Percentiles rank a stretch among this genome's conserved stretches.
Evolutionary conservation across 2,888 invertebrate species (phyloP).

Genomic region (Drosophila yooni): DNA sequence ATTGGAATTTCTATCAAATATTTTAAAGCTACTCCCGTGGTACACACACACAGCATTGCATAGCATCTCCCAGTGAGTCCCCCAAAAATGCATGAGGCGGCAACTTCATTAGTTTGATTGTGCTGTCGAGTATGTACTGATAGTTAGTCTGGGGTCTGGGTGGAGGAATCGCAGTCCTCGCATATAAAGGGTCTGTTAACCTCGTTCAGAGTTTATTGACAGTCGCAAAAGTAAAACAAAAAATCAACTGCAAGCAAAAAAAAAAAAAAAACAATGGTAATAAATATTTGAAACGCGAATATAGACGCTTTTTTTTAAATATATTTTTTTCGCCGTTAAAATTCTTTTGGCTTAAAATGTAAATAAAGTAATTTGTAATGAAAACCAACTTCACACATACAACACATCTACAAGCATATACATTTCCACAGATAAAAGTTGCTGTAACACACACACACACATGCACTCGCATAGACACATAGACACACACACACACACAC

Average conservation of each 20-base stretch:
- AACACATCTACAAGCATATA: slow-evolving; percentile 6
- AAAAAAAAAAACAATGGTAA: background rate
- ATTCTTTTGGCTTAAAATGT: slow-evolving; percentile 57
- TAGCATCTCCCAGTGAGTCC: background rate
- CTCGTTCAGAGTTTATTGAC: slow-evolving; percentile 57
- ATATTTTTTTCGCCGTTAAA: slow-evolving; percentile 21
- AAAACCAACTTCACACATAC: slow-evolving; percentile 45
- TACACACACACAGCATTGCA: background rate
- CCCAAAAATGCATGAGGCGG: slow-evolving; percentile 26
- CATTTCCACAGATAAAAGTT: slow-evolving; percentile 4
- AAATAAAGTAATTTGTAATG: slow-evolving; percentile 77
- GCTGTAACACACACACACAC: slow-evolving; percentile 12
- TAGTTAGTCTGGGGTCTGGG: background rate
- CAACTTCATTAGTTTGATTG: slow-evolving; percentile 63
- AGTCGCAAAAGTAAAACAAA: slow-evolving; percentile 26
- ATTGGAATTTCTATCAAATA: slow-evolving; percentile 51
- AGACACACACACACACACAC: slow-evolving; percentile 12
- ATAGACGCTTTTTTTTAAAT: slow-evolving; percentile 23
- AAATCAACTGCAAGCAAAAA: slow-evolving; percentile 1
- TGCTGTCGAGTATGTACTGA: slow-evolving; percentile 14
- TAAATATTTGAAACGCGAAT: slow-evolving; percentile 15
- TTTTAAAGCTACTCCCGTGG: slow-evolving; percentile 41
- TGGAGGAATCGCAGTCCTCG: background rate
- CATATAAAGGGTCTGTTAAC: slow-evolving; percentile 33
- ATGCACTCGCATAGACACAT: slow-evolving; percentile 17